These are phyloP conservation scores for Hipparchia sbordonii DNA, from an alignment of 2,888 invertebrate genomes.

Conservation along the genomic window DNA sequence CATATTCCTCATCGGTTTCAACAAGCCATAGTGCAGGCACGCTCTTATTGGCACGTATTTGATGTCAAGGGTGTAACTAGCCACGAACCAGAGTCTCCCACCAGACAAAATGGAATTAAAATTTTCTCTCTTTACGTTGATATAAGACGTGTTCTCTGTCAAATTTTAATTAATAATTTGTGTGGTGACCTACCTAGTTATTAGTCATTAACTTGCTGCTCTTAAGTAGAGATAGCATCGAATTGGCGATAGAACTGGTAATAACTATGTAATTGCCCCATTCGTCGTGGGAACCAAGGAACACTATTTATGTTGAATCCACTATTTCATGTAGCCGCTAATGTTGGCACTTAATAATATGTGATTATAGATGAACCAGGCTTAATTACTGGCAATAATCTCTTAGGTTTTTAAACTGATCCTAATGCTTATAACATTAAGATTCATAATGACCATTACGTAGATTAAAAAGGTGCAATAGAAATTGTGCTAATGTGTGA, in stretches of 20 bases:
- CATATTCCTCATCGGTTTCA: too few relatives aligned
- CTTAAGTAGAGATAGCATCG: constrained; percentile 38
- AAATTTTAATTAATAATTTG: constrained; percentile 20
- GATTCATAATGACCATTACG: not conserved
- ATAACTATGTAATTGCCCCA: constrained; percentile 41
- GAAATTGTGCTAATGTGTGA: constrained; percentile 30
- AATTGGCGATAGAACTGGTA: constrained; percentile 42
- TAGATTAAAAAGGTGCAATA: constrained; percentile 9
- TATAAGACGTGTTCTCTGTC: constrained; percentile 20
- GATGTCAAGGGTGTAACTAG: too few relatives aligned
- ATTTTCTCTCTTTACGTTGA: not conserved
- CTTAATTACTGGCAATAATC: constrained; percentile 4
- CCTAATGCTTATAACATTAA: constrained; percentile 4
- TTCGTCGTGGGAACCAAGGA: constrained; percentile 42
- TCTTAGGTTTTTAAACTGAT: constrained; percentile 12
- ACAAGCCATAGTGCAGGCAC: too few relatives aligned
- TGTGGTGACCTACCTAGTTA: constrained; percentile 24
- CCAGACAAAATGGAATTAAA: not conserved
- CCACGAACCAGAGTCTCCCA: too few relatives aligned
- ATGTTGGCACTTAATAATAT: constrained; percentile 41
- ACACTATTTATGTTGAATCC: constrained; percentile 37
- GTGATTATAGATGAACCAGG: constrained; percentile 34
- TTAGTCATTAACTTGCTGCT: constrained; percentile 32
- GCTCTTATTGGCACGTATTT: too few relatives aligned
- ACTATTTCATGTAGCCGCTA: constrained; percentile 42